These are phyloP conservation scores for Drosophila robusta DNA, from an alignment of 2,888 invertebrate genomes.

Conservation along the genomic window DNA sequence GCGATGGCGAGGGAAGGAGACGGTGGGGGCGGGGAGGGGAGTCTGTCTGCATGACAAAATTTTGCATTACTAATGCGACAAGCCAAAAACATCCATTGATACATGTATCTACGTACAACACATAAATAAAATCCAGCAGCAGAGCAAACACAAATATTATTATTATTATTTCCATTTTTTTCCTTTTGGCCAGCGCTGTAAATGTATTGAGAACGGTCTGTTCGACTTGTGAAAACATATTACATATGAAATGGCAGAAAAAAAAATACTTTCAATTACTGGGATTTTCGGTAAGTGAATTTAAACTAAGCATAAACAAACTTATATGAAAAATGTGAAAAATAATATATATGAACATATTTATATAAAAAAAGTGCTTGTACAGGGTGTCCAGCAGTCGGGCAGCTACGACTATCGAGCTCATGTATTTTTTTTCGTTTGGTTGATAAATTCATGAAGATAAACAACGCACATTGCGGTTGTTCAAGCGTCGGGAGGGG, in stretches of 20 bases:
- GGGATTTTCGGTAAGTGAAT: no score
- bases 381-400: constrained; percentile 19
- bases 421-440: constrained; percentile 20
- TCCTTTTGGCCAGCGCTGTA: constrained; percentile 8
- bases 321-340: no score
- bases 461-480: constrained; percentile 72
- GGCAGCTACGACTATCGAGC: no score
- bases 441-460: constrained; percentile 63
- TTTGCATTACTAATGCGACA: constrained; percentile 77
- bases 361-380: not conserved
- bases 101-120: constrained; percentile 60
- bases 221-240: not conserved
- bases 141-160: constrained; percentile 57
- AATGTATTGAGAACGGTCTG: not conserved
- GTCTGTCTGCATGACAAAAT: constrained; percentile 53
- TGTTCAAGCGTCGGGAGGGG: constrained; percentile 42
- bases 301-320: no score
- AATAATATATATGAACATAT: no score
- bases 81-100: constrained; percentile 62
- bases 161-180: constrained; percentile 22
- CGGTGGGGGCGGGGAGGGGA: not conserved
- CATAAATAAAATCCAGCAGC: constrained; percentile 73
- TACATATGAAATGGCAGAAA: no score
- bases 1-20: not conserved
- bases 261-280: no score